Base-by-base conservation (phyloP, 2,888 invertebrate species). In the Eurytoma adleriae region DNA sequence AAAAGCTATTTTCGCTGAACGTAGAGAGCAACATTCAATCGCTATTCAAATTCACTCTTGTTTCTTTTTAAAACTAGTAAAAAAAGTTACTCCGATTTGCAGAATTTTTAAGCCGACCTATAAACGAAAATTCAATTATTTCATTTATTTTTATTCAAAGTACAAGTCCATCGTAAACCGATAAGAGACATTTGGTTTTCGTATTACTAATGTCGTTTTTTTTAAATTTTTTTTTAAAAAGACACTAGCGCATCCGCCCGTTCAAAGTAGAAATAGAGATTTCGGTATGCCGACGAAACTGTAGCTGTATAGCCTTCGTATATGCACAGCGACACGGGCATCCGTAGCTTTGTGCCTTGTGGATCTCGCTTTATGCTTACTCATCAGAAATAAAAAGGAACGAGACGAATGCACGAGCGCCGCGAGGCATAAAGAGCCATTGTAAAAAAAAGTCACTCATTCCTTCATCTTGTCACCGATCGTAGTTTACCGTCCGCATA, bases 401-500 rank as follows among this genome's bases (percentile, higher is more conserved):
- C 18, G 40, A 77, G 69, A 56, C 27, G 30, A 62, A 77, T 64
- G 64, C 64, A 64, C 18, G n/a, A 54, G 61, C 56, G 57, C 40
- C 50, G 54, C 61, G 70, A 64, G 52, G 13, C 61, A 77, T 54
- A 69, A 77, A 70, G 77, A 67, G 52, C 62, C 40, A 77, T 77
- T 70, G 77, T 70, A 77, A 69, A 66, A 75, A 66, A 75, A 40
- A 70, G 77, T 64, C 70, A 70, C 70, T 70, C 64, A 57, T 64
- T 70, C 64, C 56, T 77, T 64, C 77, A 70, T 70, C 70, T 84
- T 79, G 80, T 84, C 84, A 84, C 83, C 83, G 73, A 83, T 79
- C 24, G 84, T 84, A 84, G 85, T 80, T 24, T 24, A 81, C 48
- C 80, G 81, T 84, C 84, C 82, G 78, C 83, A 81, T 75, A 62